Base-by-base conservation (phyloP, 2,888 invertebrate genomes). In the Melikaiella ostensackeni region DNA sequence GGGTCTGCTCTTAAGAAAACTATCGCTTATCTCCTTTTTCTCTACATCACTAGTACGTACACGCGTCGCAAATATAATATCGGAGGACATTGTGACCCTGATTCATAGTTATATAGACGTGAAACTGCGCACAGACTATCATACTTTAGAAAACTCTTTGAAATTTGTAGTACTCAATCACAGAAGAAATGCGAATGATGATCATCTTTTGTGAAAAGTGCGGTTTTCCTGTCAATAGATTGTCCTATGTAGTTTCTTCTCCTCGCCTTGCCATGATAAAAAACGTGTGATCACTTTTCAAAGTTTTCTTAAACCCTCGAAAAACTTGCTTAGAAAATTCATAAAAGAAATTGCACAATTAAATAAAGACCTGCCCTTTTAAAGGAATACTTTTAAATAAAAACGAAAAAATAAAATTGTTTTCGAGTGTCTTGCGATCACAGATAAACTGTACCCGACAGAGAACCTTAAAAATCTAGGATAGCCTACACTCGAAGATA, bases 191-290 rank as follows among this genome's bases (percentile, higher is more conserved):
- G 42, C 66, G 30, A 66, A 66, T n/a, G 50, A 50, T 50, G 30
- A 55, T 50, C 50, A 70, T 33, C 46, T 66, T 76, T 76, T 70
- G 75, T 79, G 70, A 79, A 80, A 79, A 77, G 79, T 66, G 75
- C 77, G 76, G 73, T 75, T 80, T 79, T 74, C 73, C 76, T 74
- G 76, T 77, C 79, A 75, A 80, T 50, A 73, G 82, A 82, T 82
- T 82, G 82, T 82, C 82, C 79, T 77, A 74, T 66, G 76, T 79
- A 77, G 30, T n/a, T 70, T 70, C 50, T 70, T 55, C 50, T n/a
- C 16, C 16, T 50, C 50, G 50, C 33, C n/a, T 55, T 33, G 46
- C 70, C 50, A 70, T 55, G n/a, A 50, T 46, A 70, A 70, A 66
- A 66, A 9, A 66, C 66, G 27, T 42, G 27, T 24, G 50, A 70